phyloP scores from a whole-genome alignment of 2,797 vertebrate species.

The Salarias fasciatus region DNA sequence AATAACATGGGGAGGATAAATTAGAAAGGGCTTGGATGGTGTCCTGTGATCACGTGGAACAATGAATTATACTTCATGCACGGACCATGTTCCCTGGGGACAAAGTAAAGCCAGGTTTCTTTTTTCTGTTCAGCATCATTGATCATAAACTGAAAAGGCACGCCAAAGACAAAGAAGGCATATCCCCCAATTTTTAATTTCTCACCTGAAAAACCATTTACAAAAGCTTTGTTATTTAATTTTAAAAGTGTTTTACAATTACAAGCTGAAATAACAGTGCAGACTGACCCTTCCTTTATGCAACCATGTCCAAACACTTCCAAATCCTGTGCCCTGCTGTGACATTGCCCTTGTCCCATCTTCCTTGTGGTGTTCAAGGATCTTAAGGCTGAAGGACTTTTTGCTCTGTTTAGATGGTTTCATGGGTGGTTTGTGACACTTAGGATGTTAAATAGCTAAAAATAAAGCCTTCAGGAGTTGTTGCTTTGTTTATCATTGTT shows the following conservation, averaged over 20 bases:
- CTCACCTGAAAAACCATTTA: too few species aligned
- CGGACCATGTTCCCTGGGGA: constrained; percentile 8
- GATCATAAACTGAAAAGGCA: too few species aligned
- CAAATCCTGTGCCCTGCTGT: constrained; percentile 3
- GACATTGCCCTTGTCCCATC: constrained; percentile 45
- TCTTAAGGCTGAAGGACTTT: constrained; percentile 54
- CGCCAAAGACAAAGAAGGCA: too few species aligned
- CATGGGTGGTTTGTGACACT: constrained; percentile 34
- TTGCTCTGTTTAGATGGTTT: constrained; percentile 43
- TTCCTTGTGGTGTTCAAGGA: constrained; percentile 55
- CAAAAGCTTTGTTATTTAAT: too few species aligned
- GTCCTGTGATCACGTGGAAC: not conserved
- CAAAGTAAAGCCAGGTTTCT: constrained; percentile 26
- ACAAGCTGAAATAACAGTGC: constrained; percentile 2
- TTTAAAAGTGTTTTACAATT: too few species aligned
- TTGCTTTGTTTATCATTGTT: constrained; percentile 7
- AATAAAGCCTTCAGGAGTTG: not conserved
- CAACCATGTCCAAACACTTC: not conserved
- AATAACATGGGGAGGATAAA: constrained; percentile 10
- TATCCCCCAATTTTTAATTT: too few species aligned
- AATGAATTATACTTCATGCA: too few species aligned
- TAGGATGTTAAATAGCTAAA: not conserved
- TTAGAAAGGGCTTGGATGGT: constrained; percentile 25
- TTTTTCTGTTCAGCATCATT: too few species aligned
- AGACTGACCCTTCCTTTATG: not conserved